These are phyloP conservation scores for Malurus leucopterus DNA, from an alignment of 2,797 vertebrate genomes.

Conservation along the genomic window DNA sequence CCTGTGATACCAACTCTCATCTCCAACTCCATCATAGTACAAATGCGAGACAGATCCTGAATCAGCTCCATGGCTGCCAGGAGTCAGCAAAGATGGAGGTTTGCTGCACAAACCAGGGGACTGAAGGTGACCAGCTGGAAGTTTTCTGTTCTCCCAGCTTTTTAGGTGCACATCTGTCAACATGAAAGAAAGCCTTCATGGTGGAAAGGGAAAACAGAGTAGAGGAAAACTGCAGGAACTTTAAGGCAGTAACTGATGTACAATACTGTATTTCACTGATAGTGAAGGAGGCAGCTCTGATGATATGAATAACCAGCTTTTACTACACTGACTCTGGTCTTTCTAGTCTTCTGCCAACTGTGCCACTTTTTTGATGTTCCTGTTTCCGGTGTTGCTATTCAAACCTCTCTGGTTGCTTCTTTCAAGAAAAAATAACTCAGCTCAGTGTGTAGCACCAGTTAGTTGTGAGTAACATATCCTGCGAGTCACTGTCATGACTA, in stretches of 20 bases:
- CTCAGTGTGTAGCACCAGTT: neutral
- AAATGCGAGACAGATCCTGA: neutral
- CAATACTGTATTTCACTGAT: neutral
- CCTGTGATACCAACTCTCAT: neutral
- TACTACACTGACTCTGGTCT: neutral
- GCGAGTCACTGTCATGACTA: accelerated
- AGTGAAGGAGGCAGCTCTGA: neutral
- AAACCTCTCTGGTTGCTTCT: neutral
- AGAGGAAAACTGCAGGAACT: neutral
- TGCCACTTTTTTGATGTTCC: neutral
- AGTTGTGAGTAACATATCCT: neutral
- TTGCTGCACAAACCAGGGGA: neutral
- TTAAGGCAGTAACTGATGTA: neutral
- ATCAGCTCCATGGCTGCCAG: neutral
- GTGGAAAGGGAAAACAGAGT: neutral
- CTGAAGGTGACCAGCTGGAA: neutral
- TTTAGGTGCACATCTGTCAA: neutral
- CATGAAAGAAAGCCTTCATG: neutral
- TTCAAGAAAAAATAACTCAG: neutral
- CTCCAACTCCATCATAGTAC: neutral
- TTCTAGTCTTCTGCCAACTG: neutral
- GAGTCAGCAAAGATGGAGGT: neutral
- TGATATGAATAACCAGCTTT: neutral
- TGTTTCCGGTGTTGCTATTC: neutral
- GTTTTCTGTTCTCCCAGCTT: neutral